phyloP scores from a whole-genome alignment of 92 coral and sea anemone genomes.

The Actinostola sp. region DNA sequence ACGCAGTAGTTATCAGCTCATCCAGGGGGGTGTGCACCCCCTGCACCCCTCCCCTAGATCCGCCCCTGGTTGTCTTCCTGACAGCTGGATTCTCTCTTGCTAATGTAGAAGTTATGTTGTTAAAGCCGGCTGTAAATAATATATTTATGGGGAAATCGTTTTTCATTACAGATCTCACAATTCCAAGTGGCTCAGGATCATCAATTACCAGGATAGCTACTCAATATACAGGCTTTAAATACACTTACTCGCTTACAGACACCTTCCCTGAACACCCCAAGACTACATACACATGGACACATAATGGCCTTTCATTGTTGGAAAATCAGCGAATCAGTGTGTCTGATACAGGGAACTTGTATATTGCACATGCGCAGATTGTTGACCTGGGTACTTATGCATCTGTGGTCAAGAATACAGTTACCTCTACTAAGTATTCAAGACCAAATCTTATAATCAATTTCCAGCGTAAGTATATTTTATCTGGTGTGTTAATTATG shows the following conservation, averaged over 20 bases:
- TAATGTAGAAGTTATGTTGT: too few relatives aligned
- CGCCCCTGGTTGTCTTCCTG: too few relatives aligned
- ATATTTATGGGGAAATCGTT: too few relatives aligned
- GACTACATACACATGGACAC: slow-evolving; percentile 70
- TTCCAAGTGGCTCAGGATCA: slow-evolving; percentile 31
- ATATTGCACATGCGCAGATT: slow-evolving; percentile 66
- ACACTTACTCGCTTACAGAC: slow-evolving; percentile 52
- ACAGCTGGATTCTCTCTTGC: too few relatives aligned
- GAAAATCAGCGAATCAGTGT: slow-evolving; percentile 76
- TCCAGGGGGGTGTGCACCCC: too few relatives aligned
- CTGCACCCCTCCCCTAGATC: too few relatives aligned
- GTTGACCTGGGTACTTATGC: slow-evolving; percentile 67
- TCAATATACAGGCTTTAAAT: slow-evolving; percentile 44
- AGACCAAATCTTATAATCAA: slow-evolving; percentile 36
- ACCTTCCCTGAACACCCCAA: slow-evolving; percentile 67
- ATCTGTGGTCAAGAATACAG: slow-evolving; percentile 62
- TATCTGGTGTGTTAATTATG: neutral
- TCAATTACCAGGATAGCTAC: slow-evolving; percentile 4
- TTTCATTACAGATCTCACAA: slow-evolving; percentile 76
- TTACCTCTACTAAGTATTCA: slow-evolving; percentile 50
- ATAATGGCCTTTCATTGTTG: slow-evolving; percentile 26
- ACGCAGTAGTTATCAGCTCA: too few relatives aligned
- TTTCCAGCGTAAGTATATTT: slow-evolving; percentile 16
- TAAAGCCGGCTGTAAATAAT: too few relatives aligned
- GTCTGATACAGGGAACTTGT: slow-evolving; percentile 80